These are phyloP conservation scores for Parochlus steinenii DNA, from an alignment of 2,888 invertebrate species.

Conservation along the genomic window DNA sequence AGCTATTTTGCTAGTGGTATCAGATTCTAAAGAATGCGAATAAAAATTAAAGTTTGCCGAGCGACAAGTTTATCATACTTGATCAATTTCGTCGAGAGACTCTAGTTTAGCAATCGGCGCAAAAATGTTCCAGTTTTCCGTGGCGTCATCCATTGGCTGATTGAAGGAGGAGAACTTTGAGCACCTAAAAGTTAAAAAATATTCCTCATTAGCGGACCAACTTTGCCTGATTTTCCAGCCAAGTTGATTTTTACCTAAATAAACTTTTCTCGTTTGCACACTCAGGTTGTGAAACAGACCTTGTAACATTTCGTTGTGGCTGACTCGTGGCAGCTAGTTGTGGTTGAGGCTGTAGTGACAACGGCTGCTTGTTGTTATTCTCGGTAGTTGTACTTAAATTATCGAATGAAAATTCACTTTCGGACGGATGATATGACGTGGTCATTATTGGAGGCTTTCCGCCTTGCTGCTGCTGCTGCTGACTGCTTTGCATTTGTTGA, in stretches of 20 bases:
- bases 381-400: conserved; percentile 16
- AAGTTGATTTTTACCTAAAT: conserved; percentile 5
- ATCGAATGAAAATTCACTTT: conserved; percentile 23
- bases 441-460: conserved; percentile 18
- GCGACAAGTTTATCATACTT: conserved; percentile 19
- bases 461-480: conserved; percentile 17
- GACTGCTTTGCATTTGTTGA: conserved; percentile 15
- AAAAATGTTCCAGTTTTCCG: conserved; percentile 21
- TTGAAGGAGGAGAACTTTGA: conserved; percentile 22
- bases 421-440: conserved; percentile 22
- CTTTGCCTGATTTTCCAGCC: not conserved
- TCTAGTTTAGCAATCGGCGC: conserved; percentile 49
- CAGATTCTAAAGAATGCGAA: not conserved
- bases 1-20: not conserved
- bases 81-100: conserved; percentile 44
- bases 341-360: conserved; percentile 12
- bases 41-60: not conserved
- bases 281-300: conserved; percentile 22
- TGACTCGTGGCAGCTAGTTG: too few relatives aligned
- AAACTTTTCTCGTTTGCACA: conserved; percentile 17
- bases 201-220: not conserved
- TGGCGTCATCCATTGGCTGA: conserved; percentile 21
- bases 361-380: conserved; percentile 14
- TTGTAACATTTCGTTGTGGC: conserved; percentile 19
- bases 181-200: conserved; percentile 16